A percentile compares a stretch with the other conserved stretches of the same genome.
Conservation (phyloP, 1,140 invertebrate genomes). For the Notospermus geniculatus region DNA sequence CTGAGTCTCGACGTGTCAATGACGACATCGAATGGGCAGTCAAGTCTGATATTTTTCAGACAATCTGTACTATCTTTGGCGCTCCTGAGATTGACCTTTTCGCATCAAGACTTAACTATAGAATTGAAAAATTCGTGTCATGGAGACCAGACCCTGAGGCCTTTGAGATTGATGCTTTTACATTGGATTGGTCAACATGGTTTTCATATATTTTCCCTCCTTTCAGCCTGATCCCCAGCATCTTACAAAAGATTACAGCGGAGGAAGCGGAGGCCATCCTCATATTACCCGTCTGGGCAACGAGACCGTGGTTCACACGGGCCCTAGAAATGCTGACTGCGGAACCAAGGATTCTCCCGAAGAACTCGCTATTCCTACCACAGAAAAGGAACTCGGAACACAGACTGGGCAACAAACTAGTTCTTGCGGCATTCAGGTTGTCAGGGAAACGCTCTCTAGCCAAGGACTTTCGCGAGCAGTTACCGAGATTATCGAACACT, state of each 20-base stretch:
- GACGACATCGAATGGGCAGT: slow-evolving; percentile 22
- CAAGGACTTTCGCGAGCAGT: no score
- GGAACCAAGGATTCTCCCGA: no score
- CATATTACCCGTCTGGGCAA: slow-evolving; percentile 23
- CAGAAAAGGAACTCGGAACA: no score
- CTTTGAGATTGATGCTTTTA: slow-evolving; percentile 21
- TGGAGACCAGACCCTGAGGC: slow-evolving; percentile 20
- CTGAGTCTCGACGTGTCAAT: slow-evolving; percentile 15
- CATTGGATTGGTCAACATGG: slow-evolving; percentile 15
- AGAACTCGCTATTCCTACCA: no score
- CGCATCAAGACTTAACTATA: slow-evolving; percentile 23
- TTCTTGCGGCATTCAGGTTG: no score
- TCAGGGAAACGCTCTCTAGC: no score
- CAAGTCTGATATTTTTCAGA: slow-evolving; percentile 11
- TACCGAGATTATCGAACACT: no score
- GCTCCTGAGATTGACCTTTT: slow-evolving; percentile 22
- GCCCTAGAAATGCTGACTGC: slow-evolving; percentile 16
- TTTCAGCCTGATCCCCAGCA: slow-evolving; percentile 22
- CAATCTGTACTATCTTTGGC: slow-evolving; percentile 1
- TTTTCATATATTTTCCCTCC: slow-evolving; percentile 27
- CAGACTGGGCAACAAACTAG: no score
- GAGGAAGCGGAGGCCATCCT: slow-evolving; percentile 14
- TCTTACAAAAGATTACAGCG: slow-evolving; percentile 22
- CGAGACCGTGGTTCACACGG: slow-evolving; percentile 20
- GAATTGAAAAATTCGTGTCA: slow-evolving; percentile 15